phyloP scores from a whole-genome alignment of 2,797 vertebrate genomes.

The Alca torda region DNA sequence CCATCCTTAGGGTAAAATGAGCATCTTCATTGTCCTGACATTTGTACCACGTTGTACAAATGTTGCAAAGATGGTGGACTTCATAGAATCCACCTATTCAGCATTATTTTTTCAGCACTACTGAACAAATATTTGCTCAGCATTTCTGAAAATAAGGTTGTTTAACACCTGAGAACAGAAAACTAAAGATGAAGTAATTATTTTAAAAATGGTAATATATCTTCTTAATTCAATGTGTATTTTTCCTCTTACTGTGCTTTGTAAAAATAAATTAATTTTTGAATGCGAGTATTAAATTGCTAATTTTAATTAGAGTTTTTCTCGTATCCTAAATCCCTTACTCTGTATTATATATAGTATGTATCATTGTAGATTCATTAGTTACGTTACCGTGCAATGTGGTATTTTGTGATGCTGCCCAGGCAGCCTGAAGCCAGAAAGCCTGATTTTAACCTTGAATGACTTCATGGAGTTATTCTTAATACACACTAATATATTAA shows the following conservation, averaged over 20 bases:
- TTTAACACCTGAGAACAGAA: not conserved
- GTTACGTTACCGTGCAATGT: not conserved
- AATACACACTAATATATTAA: not conserved
- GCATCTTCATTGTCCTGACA: not conserved
- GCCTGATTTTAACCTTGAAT: slow-evolving; percentile 47
- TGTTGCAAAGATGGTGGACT: not conserved
- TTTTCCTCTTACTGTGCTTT: not conserved
- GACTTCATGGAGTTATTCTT: slow-evolving; percentile 25
- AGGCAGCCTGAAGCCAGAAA: slow-evolving; percentile 32
- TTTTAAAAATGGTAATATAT: not conserved
- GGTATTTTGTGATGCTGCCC: not conserved
- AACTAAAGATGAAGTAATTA: not conserved
- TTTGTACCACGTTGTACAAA: not conserved
- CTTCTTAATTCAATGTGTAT: not conserved
- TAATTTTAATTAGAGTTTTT: not conserved
- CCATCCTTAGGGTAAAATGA: not conserved
- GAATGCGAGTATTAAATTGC: not conserved
- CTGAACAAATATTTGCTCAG: not conserved
- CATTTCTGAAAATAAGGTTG: not conserved
- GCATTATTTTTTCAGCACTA: not conserved
- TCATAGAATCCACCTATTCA: not conserved
- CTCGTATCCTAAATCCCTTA: not conserved
- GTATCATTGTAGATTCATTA: not conserved
- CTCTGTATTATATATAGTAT: not conserved
- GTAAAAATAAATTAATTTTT: not conserved